Percentiles rank a stretch among this genome's conserved stretches.
Evolutionary conservation across 2,888 invertebrate genomes (phyloP).

Genomic region (Nymphalis urticae): DNA sequence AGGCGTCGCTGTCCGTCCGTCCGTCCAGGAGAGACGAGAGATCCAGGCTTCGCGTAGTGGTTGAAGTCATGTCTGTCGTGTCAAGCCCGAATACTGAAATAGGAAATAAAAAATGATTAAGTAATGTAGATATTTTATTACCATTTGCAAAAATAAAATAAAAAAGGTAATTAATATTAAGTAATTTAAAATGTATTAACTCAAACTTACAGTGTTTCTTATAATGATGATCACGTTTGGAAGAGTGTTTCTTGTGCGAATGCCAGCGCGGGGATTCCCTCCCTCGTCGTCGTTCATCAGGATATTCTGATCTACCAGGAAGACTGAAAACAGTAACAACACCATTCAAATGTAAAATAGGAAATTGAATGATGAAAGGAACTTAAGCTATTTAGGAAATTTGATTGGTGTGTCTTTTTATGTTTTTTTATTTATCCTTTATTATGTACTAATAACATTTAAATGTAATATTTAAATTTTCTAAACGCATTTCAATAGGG

Average conservation of each 20-base stretch:
- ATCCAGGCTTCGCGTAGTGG: conserved; percentile 88
- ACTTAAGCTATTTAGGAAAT: no score
- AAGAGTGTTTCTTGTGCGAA: conserved; percentile 79
- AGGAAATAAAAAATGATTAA: conserved; percentile 1
- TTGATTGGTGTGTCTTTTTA: no score
- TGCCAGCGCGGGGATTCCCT: conserved; percentile 77
- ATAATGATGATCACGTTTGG: conserved; percentile 80
- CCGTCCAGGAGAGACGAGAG: conserved; percentile 90
- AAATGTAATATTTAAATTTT: no score
- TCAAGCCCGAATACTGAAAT: conserved; percentile 86
- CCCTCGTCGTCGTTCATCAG: conserved; percentile 68
- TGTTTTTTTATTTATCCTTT: no score
- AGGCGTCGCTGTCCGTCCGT: conserved; percentile 88
- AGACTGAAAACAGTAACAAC: conserved; percentile 68
- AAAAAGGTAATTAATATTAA: not conserved
- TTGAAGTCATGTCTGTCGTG: conserved; percentile 88
- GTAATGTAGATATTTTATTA: not conserved
- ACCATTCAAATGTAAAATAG: not conserved
- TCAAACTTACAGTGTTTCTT: conserved; percentile 82
- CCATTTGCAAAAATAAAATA: not conserved
- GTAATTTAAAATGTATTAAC: no score
- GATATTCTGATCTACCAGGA: conserved; percentile 81
- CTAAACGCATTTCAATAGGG: no score
- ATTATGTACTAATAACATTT: no score
- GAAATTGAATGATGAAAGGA: not conserved